phyloP scores from a whole-genome alignment of 2,113 vertebrate species.

The Lycaon pictus region DNA sequence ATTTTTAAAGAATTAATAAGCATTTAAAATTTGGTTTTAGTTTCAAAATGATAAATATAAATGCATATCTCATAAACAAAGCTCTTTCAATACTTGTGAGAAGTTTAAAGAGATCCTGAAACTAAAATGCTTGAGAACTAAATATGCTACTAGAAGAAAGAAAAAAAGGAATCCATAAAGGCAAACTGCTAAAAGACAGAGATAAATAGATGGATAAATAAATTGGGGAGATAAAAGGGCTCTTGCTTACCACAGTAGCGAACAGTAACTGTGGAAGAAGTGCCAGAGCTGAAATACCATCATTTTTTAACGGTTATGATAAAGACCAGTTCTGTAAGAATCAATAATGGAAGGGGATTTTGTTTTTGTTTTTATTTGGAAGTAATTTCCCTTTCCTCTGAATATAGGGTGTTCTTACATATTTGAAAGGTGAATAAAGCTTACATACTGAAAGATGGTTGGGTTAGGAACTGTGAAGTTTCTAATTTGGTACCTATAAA shows the following conservation, averaged over 20 bases:
- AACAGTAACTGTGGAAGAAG: background rate
- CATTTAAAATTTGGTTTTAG: background rate
- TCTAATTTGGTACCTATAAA: background rate
- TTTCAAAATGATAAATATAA: slow-evolving; percentile 22
- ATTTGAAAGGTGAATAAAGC: background rate
- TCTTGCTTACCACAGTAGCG: background rate
- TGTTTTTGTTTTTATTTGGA: slow-evolving; percentile 5
- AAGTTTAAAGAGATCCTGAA: background rate
- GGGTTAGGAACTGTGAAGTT: slow-evolving; percentile 1
- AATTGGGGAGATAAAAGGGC: background rate
- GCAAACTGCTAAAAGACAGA: background rate
- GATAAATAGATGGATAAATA: background rate
- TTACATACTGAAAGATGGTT: background rate
- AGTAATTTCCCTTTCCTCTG: slow-evolving; percentile 28
- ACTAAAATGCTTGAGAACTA: background rate
- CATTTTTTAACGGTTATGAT: background rate
- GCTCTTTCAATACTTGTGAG: background rate
- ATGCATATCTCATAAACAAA: background rate
- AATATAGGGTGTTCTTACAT: background rate
- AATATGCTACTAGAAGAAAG: background rate
- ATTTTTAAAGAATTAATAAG: background rate
- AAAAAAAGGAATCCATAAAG: background rate
- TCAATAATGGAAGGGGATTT: background rate
- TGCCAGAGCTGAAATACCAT: background rate
- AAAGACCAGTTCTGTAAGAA: background rate